Evolutionary conservation across 2,888 invertebrate species (phyloP).

Genomic region (Parascotia fuliginaria): DNA sequence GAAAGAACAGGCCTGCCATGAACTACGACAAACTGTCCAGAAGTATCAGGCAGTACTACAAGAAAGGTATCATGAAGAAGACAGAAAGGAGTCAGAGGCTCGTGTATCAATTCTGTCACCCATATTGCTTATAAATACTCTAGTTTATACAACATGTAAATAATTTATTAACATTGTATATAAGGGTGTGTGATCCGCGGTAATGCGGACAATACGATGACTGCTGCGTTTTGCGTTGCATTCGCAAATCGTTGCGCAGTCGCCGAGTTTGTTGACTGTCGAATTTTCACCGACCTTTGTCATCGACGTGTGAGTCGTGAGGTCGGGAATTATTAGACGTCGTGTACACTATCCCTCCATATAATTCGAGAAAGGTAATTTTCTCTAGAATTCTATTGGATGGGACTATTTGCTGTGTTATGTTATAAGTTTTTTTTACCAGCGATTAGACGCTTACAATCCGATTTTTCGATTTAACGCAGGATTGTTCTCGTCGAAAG

Average conservation of each 20-base stretch:
- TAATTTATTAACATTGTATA: slow-evolving; percentile 62
- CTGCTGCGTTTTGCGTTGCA: slow-evolving; percentile 67
- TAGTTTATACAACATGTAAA: slow-evolving; percentile 55
- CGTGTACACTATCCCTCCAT: slow-evolving; percentile 72
- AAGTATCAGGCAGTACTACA: slow-evolving; percentile 99
- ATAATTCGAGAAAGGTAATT: slow-evolving; percentile 85
- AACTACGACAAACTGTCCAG: slow-evolving; percentile 99
- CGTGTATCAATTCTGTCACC: slow-evolving; percentile 99
- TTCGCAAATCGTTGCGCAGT: slow-evolving; percentile 70
- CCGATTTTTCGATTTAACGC: slow-evolving; percentile 43
- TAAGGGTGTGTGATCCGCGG: slow-evolving; percentile 72
- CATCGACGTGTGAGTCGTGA: slow-evolving; percentile 48
- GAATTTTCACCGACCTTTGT: slow-evolving; percentile 55
- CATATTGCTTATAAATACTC: slow-evolving; percentile 91
- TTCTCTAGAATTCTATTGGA: slow-evolving; percentile 81
- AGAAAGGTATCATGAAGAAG: slow-evolving; percentile 99
- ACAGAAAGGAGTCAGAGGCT: slow-evolving; percentile 98
- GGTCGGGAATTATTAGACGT: slow-evolving; percentile 60
- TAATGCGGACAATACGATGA: slow-evolving; percentile 74
- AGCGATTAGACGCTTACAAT: slow-evolving; percentile 65
- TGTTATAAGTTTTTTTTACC: slow-evolving; percentile 76
- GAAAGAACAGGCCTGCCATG: slow-evolving; percentile 99
- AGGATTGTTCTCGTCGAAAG: slow-evolving; percentile 70
- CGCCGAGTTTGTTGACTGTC: slow-evolving; percentile 55
- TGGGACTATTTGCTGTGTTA: slow-evolving; percentile 69